A percentile compares a stretch with the other conserved stretches of the same genome.
phyloP scores from a whole-genome alignment of 1,140 invertebrate species.

The Chymomyza costata region DNA sequence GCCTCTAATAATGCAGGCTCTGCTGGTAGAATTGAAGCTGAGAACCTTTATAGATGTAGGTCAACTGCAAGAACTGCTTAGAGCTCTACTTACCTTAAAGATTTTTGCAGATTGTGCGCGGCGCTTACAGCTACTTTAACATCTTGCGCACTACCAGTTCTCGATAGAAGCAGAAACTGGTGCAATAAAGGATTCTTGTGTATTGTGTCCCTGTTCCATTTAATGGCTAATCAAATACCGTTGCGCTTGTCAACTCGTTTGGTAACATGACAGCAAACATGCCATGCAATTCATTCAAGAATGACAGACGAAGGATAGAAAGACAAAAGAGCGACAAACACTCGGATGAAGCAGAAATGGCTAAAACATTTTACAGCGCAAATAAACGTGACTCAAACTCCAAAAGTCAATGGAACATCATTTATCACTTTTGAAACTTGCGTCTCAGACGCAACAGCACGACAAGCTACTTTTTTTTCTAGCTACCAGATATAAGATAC shows the following conservation, averaged over 20 bases:
- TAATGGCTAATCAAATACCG: conserved; percentile 48
- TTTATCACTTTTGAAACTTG: conserved; percentile 59
- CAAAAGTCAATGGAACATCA: conserved; percentile 65
- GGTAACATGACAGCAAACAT: conserved; percentile 68
- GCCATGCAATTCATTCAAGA: conserved; percentile 56
- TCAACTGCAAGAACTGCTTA: too few relatives aligned
- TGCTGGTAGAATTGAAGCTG: conserved; percentile 57
- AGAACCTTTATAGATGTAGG: conserved; percentile 56
- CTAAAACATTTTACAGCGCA: conserved; percentile 68
- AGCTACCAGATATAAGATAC: too few relatives aligned
- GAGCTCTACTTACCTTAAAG: too few relatives aligned
- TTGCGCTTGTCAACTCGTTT: conserved; percentile 53
- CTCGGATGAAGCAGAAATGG: conserved; percentile 38
- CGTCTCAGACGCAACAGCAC: conserved; percentile 27
- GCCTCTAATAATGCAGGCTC: conserved; percentile 51
- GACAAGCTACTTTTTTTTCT: conserved; percentile 43
- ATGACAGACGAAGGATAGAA: neutral
- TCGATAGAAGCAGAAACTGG: conserved; percentile 30
- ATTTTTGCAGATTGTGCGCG: conserved; percentile 47
- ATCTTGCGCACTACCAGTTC: conserved; percentile 55
- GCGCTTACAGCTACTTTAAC: conserved; percentile 67
- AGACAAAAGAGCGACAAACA: conserved; percentile 26
- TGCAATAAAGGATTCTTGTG: conserved; percentile 1
- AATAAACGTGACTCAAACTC: conserved; percentile 52
- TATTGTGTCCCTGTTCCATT: conserved; percentile 3